phyloP scores from a whole-genome alignment of 2,888 invertebrate genomes.

The Pharmacophagus antenor region DNA sequence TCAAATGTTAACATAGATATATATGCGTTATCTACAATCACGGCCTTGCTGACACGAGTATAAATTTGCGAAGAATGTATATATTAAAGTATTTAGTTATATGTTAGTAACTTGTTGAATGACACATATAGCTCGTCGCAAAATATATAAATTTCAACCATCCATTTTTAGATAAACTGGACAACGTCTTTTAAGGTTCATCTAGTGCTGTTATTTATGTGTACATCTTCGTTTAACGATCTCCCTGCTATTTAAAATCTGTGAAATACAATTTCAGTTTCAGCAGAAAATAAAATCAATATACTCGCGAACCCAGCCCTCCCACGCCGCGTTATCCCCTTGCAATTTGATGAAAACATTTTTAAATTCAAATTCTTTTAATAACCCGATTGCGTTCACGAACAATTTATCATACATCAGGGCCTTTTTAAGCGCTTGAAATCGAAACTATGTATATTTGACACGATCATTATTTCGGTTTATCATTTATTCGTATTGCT shows the following conservation, averaged over 20 bases:
- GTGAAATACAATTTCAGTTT: slow-evolving; percentile 11
- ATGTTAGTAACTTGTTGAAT: too few species aligned
- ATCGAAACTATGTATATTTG: too few species aligned
- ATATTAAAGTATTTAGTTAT: too few species aligned
- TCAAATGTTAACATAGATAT: too few species aligned
- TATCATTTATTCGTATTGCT: background rate
- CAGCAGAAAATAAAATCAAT: slow-evolving; percentile 11
- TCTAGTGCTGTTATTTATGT: background rate
- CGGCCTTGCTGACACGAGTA: too few species aligned
- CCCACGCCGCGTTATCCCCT: slow-evolving; percentile 47
- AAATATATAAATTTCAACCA: too few species aligned
- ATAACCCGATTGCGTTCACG: slow-evolving; percentile 46
- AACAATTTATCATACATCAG: slow-evolving; percentile 48
- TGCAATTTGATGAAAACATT: slow-evolving; percentile 37
- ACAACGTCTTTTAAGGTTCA: too few species aligned
- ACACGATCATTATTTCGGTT: background rate
- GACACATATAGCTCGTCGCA: too few species aligned
- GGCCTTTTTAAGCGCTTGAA: too few species aligned
- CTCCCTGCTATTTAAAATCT: slow-evolving; percentile 8
- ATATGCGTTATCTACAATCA: too few species aligned
- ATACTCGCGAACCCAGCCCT: slow-evolving; percentile 34
- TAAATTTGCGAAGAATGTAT: too few species aligned
- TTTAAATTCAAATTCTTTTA: slow-evolving; percentile 62
- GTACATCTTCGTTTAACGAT: background rate
- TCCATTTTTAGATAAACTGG: too few species aligned